These are phyloP conservation scores for Peribatodes rhomboidaria DNA, from an alignment of 2,888 invertebrate genomes.

Conservation along the genomic window DNA sequence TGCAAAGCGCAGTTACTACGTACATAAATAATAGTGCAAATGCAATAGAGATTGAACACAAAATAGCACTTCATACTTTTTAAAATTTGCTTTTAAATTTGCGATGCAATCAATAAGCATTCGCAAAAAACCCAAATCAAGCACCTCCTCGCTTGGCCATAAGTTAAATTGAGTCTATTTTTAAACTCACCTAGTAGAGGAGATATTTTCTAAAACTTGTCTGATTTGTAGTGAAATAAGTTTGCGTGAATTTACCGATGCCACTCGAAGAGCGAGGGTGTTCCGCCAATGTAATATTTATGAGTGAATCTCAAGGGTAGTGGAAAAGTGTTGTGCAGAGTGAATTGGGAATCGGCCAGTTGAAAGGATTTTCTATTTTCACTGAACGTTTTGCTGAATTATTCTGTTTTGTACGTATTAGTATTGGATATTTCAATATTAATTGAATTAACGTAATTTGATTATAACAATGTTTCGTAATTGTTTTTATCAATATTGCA, in stretches of 20 bases:
- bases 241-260: constrained; percentile 30
- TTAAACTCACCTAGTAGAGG: neutral
- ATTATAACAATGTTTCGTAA: too few relatives aligned
- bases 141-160: neutral
- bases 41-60: too few relatives aligned
- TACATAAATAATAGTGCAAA: too few relatives aligned
- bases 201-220: constrained; percentile 13
- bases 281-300: constrained; percentile 40
- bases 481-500: too few relatives aligned
- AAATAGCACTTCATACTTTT: too few relatives aligned
- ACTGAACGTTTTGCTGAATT: constrained; percentile 17
- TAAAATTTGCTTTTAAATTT: too few relatives aligned
- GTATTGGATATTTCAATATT: neutral
- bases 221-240: constrained; percentile 26
- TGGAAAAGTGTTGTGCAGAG: constrained; percentile 24
- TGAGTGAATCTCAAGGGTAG: constrained; percentile 38
- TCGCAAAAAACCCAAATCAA: too few relatives aligned
- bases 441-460: too few relatives aligned
- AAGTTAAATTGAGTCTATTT: neutral
- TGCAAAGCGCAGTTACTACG: too few relatives aligned
- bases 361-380: constrained; percentile 23
- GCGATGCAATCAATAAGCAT: too few relatives aligned
- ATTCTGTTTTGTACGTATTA: constrained; percentile 8
- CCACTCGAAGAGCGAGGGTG: constrained; percentile 26
- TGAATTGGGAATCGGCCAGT: constrained; percentile 29